phyloP scores from a whole-genome alignment of 1,140 invertebrate genomes.

The Gryon sp. region DNA sequence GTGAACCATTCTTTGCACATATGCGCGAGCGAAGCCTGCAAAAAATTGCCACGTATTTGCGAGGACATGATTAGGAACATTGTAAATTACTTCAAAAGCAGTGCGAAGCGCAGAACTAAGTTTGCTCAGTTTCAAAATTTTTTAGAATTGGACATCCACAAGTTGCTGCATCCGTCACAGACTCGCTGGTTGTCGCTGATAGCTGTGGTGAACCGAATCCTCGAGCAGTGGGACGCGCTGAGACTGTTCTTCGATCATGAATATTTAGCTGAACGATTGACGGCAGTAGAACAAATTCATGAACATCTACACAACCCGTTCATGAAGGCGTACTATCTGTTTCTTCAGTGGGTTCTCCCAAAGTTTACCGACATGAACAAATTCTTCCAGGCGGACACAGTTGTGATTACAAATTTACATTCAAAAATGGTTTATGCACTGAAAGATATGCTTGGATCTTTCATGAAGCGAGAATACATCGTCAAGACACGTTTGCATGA shows the following conservation, averaged over 20 bases:
- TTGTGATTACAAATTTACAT: conserved; percentile 18
- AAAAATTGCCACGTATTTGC: conserved; percentile 65
- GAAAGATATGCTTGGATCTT: conserved; percentile 11
- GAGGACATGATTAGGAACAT: conserved; percentile 68
- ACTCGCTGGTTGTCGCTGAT: conserved; percentile 51
- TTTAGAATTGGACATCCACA: conserved; percentile 33
- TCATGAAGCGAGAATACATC: conserved; percentile 4
- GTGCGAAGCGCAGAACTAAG: conserved; percentile 64
- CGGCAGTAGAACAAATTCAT: too few relatives aligned
- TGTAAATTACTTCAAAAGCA: conserved; percentile 67
- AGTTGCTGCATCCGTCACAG: conserved; percentile 39
- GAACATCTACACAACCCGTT: too few relatives aligned
- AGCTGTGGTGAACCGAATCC: conserved; percentile 28
- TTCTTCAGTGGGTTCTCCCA: conserved; percentile 5
- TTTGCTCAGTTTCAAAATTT: conserved; percentile 55
- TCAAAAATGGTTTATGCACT: conserved; percentile 12
- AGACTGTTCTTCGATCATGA: too few relatives aligned
- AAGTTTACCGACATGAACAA: conserved; percentile 12
- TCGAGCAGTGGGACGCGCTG: too few relatives aligned
- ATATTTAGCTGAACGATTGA: too few relatives aligned
- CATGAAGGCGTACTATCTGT: too few relatives aligned
- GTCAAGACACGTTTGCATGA: conserved; percentile 4
- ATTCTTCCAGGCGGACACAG: conserved; percentile 8
- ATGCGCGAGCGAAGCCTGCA: conserved; percentile 71
- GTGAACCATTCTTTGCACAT: conserved; percentile 72